Evolutionary conservation across 2,797 vertebrate genomes (phyloP).

Genomic region (Neosalanx taihuensis): DNA sequence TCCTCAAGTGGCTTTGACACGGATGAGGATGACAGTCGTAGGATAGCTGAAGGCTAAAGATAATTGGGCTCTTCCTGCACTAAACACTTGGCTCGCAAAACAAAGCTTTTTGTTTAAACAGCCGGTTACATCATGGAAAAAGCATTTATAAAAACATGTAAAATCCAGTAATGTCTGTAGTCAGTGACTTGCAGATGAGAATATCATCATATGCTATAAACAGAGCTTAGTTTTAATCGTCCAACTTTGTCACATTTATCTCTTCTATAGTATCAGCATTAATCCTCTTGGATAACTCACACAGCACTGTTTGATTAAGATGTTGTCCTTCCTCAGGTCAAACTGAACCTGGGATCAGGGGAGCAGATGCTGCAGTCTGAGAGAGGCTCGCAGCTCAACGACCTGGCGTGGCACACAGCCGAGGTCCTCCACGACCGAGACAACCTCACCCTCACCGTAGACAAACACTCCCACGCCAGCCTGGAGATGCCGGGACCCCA

Average conservation of each 20-base stretch:
- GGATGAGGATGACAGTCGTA: constrained; percentile 50
- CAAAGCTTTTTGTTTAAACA: constrained; percentile 42
- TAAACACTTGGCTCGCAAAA: constrained; percentile 28
- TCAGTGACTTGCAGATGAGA: constrained; percentile 5
- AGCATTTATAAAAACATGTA: constrained; percentile 18
- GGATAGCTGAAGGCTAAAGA: constrained; percentile 52
- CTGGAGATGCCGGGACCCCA: constrained; percentile 62
- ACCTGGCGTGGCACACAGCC: constrained; percentile 85
- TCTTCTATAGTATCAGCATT: not conserved
- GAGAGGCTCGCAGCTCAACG: constrained; percentile 73
- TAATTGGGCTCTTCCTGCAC: constrained; percentile 53
- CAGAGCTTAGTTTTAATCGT: no score
- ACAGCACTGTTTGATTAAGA: no score
- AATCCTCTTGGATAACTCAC: no score
- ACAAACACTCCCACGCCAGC: constrained; percentile 74
- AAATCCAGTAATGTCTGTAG: constrained; percentile 26
- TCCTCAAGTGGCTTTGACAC: constrained; percentile 53
- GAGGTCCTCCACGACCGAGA: constrained; percentile 69
- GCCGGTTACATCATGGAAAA: constrained; percentile 44
- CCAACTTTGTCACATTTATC: not conserved
- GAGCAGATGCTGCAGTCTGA: constrained; percentile 77
- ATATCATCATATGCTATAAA: not conserved
- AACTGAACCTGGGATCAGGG: constrained; percentile 77
- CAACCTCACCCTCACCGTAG: constrained; percentile 74
- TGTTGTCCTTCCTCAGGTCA: constrained; percentile 66